Conservation (phyloP, 1,140 invertebrate species). For the Drepana arcuata region DNA sequence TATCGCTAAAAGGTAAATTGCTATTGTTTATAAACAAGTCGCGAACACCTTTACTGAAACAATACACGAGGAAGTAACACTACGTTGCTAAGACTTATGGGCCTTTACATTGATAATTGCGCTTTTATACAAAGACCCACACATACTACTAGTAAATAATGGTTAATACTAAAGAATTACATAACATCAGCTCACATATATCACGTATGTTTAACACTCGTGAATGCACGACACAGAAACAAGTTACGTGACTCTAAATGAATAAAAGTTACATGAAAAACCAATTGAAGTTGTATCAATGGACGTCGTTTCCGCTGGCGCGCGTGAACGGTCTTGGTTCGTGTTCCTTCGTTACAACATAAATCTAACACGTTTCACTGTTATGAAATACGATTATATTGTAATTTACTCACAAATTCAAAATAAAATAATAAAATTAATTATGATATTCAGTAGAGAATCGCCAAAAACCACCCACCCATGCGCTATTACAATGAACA, state of each 20-base stretch:
- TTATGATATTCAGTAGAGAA: too few relatives aligned
- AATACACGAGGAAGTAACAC: slow-evolving; percentile 31
- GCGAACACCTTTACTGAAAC: slow-evolving; percentile 27
- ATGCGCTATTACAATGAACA: too few relatives aligned
- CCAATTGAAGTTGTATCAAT: slow-evolving; percentile 13
- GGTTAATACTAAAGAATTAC: too few relatives aligned
- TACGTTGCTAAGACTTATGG: slow-evolving; percentile 5
- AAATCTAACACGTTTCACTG: slow-evolving; percentile 16
- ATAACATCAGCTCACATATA: too few relatives aligned
- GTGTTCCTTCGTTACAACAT: slow-evolving; percentile 30
- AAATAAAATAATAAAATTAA: slow-evolving; percentile 7
- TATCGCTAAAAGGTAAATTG: slow-evolving; percentile 31
- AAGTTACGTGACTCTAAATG: not conserved
- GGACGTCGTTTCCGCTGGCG: slow-evolving; percentile 22
- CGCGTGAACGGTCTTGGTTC: slow-evolving; percentile 20
- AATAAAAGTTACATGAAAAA: slow-evolving; percentile 15
- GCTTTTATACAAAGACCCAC: too few relatives aligned
- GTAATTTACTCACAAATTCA: slow-evolving; percentile 6
- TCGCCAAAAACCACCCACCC: too few relatives aligned
- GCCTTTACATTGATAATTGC: not conserved
- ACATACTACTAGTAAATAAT: too few relatives aligned
- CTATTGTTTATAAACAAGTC: slow-evolving; percentile 37
- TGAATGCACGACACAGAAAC: not conserved
- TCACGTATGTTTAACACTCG: not conserved
- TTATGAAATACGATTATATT: slow-evolving; percentile 4